Percentiles rank a stretch among this genome's conserved stretches.
Conservation (phyloP, 2,888 invertebrate species). For the Poecilobothrus nobilitatus region DNA sequence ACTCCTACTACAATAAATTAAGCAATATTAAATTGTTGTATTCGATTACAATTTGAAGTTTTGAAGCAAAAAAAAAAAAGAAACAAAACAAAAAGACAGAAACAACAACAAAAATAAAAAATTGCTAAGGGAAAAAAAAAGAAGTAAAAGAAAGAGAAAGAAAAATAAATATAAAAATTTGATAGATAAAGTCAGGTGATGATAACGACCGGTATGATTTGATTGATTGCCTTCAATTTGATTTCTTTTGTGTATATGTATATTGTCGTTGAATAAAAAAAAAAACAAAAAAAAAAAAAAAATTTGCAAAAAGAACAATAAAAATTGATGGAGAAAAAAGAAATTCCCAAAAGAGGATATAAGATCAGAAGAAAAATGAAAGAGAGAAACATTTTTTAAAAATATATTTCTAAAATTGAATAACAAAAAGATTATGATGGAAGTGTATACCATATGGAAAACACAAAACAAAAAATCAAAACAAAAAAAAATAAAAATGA, state of each 20-base stretch:
- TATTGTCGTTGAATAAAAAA: background rate
- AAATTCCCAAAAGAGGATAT: background rate
- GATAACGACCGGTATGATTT: constrained; percentile 6
- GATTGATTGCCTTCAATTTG: constrained; percentile 6
- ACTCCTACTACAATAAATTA: background rate
- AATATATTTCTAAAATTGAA: background rate
- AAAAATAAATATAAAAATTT: background rate
- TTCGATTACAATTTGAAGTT: background rate
- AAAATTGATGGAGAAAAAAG: background rate
- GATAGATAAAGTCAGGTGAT: constrained; percentile 6
- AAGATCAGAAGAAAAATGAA: background rate
- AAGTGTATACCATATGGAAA: background rate
- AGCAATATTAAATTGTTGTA: background rate
- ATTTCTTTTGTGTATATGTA: background rate
- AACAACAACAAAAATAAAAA: no score
- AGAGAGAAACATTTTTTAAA: background rate
- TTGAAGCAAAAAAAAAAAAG: background rate
- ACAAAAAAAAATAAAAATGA: background rate
- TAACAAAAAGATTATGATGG: background rate
- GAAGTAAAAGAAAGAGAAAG: background rate
- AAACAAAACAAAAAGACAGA: background rate
- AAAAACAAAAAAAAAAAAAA: background rate
- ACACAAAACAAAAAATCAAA: background rate
- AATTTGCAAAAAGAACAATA: background rate
- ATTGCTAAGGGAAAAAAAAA: no score